Evolutionary conservation across 2,113 vertebrate genomes (phyloP).

Genomic region (Nestor notabilis): DNA sequence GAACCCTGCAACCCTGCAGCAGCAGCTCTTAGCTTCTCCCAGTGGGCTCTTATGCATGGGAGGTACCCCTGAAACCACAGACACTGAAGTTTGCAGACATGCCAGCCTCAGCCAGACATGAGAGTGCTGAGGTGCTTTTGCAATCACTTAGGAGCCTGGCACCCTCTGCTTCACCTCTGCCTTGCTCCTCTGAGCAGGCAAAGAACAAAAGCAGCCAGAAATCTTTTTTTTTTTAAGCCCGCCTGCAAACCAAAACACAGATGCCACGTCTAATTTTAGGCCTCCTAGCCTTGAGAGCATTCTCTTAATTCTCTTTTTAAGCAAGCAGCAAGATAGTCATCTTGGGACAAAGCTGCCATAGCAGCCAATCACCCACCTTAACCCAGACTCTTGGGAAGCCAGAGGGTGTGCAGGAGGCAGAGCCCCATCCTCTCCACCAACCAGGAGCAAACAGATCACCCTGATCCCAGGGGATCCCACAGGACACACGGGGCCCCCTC

Average conservation of each 20-base stretch:
- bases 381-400: neutral
- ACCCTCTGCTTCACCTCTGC: neutral
- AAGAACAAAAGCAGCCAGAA: neutral
- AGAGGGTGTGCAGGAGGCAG: neutral
- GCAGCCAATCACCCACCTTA: rapidly evolving
- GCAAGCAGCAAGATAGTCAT: neutral
- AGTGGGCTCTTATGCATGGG: rapidly evolving
- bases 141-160: rapidly evolving
- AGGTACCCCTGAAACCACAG: rapidly evolving
- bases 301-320: neutral
- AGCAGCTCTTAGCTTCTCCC: rapidly evolving
- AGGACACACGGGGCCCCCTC: neutral
- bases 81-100: rapidly evolving
- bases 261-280: slow-evolving; percentile 62
- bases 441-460: neutral
- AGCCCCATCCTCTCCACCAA: neutral
- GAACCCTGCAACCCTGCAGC: neutral
- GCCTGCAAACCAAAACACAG: slow-evolving; percentile 12
- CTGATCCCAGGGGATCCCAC: neutral
- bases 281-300: neutral
- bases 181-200: neutral
- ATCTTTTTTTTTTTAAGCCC: neutral
- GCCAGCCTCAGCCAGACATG: neutral
- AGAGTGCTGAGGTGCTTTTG: rapidly evolving
- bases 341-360: neutral